Evolutionary conservation across 2,113 vertebrate species (phyloP).

Genomic region (Tyto alba): DNA sequence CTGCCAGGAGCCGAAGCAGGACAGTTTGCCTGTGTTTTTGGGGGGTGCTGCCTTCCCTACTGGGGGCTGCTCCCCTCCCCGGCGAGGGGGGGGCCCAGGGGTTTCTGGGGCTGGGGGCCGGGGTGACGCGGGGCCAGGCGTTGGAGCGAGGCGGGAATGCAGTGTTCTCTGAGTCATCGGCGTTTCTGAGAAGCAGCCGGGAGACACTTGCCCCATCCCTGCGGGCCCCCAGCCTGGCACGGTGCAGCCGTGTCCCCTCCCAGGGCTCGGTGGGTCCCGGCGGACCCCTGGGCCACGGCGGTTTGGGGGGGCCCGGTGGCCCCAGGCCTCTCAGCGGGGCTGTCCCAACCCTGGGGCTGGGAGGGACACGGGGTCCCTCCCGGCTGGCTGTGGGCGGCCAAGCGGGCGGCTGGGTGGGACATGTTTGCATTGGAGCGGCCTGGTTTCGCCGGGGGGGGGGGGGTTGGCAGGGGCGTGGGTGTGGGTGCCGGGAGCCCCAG

Average conservation of each 20-base stretch:
- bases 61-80: accelerated
- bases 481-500: not conserved
- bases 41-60: not conserved
- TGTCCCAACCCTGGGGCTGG: no score
- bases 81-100: not conserved
- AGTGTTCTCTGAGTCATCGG: constrained; percentile 35
- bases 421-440: constrained; percentile 49
- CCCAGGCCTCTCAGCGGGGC: not conserved
- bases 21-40: no score
- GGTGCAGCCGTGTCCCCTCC: not conserved
- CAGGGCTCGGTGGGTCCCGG: not conserved
- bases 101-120: not conserved
- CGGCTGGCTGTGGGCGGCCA: not conserved
- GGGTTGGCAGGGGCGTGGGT: not conserved
- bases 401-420: constrained; percentile 42
- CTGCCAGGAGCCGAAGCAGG: not conserved
- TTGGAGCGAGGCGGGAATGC: not conserved
- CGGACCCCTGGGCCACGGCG: not conserved
- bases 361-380: no score
- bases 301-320: accelerated
- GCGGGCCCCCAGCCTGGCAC: not conserved
- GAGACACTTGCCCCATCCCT: constrained; percentile 17
- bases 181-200: constrained; percentile 19
- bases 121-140: constrained; percentile 36
- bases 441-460: not conserved